A percentile compares a stretch with the other conserved stretches of the same genome.
These are phyloP conservation scores for Illadopsis cleaveri DNA, from an alignment of 2,113 vertebrate species.

Conservation along the genomic window DNA sequence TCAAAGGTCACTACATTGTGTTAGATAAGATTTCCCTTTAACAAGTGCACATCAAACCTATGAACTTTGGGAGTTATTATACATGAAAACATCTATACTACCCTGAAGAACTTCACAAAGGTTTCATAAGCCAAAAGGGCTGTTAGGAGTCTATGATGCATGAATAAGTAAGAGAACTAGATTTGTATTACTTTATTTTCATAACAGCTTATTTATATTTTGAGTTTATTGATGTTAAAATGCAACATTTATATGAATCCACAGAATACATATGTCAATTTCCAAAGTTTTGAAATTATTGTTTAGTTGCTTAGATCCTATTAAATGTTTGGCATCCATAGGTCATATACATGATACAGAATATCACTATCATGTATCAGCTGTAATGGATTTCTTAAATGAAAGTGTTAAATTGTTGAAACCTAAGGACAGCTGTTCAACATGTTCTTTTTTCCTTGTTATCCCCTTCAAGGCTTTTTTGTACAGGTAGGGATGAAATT, in stretches of 20 bases:
- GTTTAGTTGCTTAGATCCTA: not conserved
- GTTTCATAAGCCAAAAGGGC: not conserved
- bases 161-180: not conserved
- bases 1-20: not conserved
- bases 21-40: slow-evolving; percentile 28
- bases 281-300: not conserved
- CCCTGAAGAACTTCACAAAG: not conserved
- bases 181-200: not conserved
- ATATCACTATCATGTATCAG: not conserved
- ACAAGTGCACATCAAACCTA: not conserved
- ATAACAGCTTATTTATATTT: not conserved
- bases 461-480: not conserved
- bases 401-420: not conserved
- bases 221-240: not conserved
- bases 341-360: not conserved
- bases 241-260: not conserved
- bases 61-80: not conserved
- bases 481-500: not conserved
- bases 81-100: not conserved
- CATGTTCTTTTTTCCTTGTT: not conserved
- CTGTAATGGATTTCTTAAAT: not conserved
- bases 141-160: not conserved
- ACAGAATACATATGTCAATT: not conserved
- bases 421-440: not conserved
- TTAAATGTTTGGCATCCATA: not conserved